phyloP scores from a whole-genome alignment of 2,113 vertebrate genomes.

The Cathartes aura region DNA sequence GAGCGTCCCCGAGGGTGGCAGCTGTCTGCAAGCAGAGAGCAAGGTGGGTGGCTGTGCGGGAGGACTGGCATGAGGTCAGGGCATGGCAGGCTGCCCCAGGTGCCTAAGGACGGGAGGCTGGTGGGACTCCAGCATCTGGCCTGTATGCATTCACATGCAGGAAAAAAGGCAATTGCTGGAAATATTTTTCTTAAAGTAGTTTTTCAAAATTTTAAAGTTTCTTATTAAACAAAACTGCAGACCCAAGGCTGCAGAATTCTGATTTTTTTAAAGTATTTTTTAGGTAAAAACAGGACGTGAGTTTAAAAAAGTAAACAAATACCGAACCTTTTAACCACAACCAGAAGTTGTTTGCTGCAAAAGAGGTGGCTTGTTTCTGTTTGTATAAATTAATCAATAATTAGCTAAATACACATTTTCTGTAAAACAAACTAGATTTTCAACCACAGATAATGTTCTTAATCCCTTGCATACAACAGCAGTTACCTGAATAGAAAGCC shows the following conservation, averaged over 20 bases:
- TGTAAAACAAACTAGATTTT: neutral
- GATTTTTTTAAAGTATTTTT: neutral
- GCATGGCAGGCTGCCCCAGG: neutral
- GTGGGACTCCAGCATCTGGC: neutral
- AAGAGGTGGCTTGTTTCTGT: neutral
- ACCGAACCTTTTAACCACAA: neutral
- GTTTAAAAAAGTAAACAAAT: neutral
- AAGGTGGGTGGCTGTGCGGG: neutral
- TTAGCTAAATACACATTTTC: neutral
- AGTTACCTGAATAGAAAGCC: too few species aligned
- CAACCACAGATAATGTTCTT: fast-evolving
- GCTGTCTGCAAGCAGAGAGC: neutral
- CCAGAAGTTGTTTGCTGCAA: neutral
- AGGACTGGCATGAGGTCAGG: fast-evolving
- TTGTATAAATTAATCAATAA: neutral
- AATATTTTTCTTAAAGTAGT: neutral
- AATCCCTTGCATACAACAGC: neutral
- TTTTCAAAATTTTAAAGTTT: neutral
- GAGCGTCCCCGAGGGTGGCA: neutral
- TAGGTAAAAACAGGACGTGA: neutral
- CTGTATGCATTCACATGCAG: fast-evolving
- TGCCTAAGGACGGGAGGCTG: neutral
- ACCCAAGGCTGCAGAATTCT: neutral
- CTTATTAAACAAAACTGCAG: neutral
- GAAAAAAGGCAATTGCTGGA: neutral